Conservation (phyloP, 2,797 vertebrate species). For the Odontamblyopus rebecca region DNA sequence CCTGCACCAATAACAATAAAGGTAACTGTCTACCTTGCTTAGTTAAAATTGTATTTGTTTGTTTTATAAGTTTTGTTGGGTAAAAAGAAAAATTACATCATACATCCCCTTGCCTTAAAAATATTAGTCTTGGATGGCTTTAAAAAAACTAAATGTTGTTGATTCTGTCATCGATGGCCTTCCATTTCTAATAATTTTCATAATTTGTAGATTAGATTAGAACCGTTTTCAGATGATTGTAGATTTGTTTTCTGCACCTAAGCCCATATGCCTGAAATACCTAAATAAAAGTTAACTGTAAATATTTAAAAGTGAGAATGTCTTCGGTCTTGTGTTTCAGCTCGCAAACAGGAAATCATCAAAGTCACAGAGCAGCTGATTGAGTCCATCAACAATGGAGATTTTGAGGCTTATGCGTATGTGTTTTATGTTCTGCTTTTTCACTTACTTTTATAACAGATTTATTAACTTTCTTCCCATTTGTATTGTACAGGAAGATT, state of each 20-base stretch:
- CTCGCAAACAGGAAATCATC: conserved; percentile 81
- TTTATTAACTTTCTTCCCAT: conserved; percentile 6
- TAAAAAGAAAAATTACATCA: conserved; percentile 51
- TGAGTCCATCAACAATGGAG: conserved; percentile 90
- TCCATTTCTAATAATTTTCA: conserved; percentile 70
- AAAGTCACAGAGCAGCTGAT: conserved; percentile 93
- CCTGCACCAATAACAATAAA: conserved; percentile 84
- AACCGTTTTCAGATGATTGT: conserved; percentile 45
- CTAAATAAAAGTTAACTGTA: background rate
- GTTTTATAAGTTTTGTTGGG: conserved; percentile 56
- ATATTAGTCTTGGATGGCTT: conserved; percentile 74
- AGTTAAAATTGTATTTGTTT: conserved; percentile 65
- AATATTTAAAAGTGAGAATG: conserved; percentile 17
- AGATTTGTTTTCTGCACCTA: conserved; percentile 36
- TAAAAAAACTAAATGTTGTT: conserved; percentile 26
- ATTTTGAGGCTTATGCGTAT: conserved; percentile 94
- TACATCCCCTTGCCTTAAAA: conserved; percentile 64
- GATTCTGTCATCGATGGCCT: conserved; percentile 40
- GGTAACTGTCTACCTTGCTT: conserved; percentile 75
- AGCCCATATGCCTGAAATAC: conserved; percentile 44
- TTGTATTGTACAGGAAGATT: conserved; percentile 81
- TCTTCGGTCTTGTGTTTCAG: conserved; percentile 67
- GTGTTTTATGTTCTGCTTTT: conserved; percentile 50
- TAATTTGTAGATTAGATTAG: conserved; percentile 61
- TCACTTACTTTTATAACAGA: background rate